Percentiles rank a stretch among this genome's conserved stretches.
These are phyloP conservation scores for Numenius arquata DNA, from an alignment of 2,113 vertebrate genomes.

Conservation along the genomic window DNA sequence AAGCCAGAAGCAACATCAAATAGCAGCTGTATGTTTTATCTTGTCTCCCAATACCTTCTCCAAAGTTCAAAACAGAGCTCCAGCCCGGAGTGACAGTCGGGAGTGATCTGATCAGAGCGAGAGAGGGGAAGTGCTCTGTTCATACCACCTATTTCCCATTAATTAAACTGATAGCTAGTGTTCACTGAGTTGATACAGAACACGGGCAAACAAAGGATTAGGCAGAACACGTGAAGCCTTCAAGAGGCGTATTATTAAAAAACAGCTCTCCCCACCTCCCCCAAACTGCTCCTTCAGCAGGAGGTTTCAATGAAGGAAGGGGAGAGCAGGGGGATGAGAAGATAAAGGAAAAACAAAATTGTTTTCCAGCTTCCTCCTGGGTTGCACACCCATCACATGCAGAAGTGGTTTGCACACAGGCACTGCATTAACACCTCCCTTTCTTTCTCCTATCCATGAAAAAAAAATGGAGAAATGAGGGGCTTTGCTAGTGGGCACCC, in stretches of 20 bases:
- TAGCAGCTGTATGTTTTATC: background rate
- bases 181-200: background rate
- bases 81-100: background rate
- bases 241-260: background rate
- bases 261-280: background rate
- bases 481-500: background rate
- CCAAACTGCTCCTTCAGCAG: background rate
- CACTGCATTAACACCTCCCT: background rate
- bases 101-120: background rate
- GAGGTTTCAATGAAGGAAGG: background rate
- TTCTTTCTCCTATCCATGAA: rapidly evolving
- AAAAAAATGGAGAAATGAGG: background rate
- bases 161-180: background rate
- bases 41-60: background rate
- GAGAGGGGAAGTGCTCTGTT: background rate
- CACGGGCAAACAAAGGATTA: background rate
- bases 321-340: background rate
- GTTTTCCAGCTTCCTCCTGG: background rate
- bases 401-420: background rate
- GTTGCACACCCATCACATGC: background rate
- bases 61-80: background rate
- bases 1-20: background rate
- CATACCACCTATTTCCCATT: background rate
- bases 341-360: background rate
- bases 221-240: background rate